Evolutionary conservation across 2,797 vertebrate species (phyloP), one percentile per base, ranked within the genome.

Genomic region (Mus caroli): DNA sequence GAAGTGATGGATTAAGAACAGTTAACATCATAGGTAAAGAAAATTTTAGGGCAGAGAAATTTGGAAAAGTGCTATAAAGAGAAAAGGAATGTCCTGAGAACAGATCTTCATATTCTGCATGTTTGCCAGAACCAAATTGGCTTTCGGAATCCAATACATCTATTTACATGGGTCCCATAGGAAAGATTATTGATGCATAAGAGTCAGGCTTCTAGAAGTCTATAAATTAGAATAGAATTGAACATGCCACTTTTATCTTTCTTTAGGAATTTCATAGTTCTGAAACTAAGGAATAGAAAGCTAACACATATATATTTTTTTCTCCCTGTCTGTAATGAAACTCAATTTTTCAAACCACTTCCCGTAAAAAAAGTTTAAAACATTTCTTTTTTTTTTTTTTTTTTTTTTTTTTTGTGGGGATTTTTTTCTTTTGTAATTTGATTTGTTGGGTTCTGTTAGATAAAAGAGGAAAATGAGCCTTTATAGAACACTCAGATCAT

Each of bases 391-490:
- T 43, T 1, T 3, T 6, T 64, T 73, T 58, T 4, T 4, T 6
- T 58, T 75, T 60, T 9, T 6, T 64, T 73, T 58, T 4, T 4
- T 6, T 58, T 75, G 46, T 9, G 85, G 31, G 79, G 77, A 82
- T 77, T 86, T 4, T 91, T 84, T 88, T 3, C 75, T 69, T n/a
- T 58, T 82, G 46, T 84, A 94, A 97, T 12, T 14, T 12, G 92
- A 91, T 96, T 97, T 96, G 3, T 17, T 95, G 87, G 82, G 64
- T 13, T 43, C 13, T 88, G 58, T 50, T 56, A 96, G 94, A 97
- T 94, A 78, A 96, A 92, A 95, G 22, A 75, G 13, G 9, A 50
- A 83, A 96, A 73, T 12, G n/a, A 69, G 4, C 7, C 14, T 67
- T 91, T 67, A 0, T 31, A 90, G 87, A 92, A 71, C 17, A 40